phyloP scores from a whole-genome alignment of 2,797 vertebrate species.

The Cephalopachus bancanus region DNA sequence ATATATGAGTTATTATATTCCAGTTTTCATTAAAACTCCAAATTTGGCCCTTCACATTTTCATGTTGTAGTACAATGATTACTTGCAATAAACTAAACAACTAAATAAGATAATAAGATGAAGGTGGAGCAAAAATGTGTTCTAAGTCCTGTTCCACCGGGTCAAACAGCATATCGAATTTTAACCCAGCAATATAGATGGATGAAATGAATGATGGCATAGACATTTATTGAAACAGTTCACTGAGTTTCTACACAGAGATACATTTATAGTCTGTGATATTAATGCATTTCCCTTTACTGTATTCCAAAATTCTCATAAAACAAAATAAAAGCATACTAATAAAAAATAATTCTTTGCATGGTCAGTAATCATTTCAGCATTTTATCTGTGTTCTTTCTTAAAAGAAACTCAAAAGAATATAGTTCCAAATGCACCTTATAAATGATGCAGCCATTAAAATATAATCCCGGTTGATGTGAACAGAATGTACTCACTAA shows the following conservation, averaged over 20 bases:
- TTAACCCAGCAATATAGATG: not conserved
- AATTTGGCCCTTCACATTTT: not conserved
- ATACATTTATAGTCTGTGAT: not conserved
- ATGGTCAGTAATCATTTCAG: slow-evolving; percentile 47
- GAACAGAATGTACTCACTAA: not conserved
- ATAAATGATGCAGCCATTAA: slow-evolving; percentile 8
- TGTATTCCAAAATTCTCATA: slow-evolving; percentile 13
- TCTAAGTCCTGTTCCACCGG: not conserved
- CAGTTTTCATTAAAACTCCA: not conserved
- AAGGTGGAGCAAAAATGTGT: not conserved
- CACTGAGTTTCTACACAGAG: not conserved
- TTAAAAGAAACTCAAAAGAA: not conserved
- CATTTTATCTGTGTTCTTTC: not conserved
- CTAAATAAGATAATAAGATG: not conserved
- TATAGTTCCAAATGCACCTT: not conserved
- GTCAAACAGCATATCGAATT: not conserved
- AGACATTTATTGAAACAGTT: not conserved
- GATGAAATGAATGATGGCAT: not conserved
- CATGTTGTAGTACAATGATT: not conserved
- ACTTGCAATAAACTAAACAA: not conserved
- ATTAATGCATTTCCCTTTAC: not conserved
- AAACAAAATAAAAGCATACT: slow-evolving; percentile 40
- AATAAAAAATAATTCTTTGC: not conserved
- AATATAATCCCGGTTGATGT: not conserved
- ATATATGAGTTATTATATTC: not conserved